Evolutionary conservation across 2,888 invertebrate genomes (phyloP).

Genomic region (Chymomyza caudatula): DNA sequence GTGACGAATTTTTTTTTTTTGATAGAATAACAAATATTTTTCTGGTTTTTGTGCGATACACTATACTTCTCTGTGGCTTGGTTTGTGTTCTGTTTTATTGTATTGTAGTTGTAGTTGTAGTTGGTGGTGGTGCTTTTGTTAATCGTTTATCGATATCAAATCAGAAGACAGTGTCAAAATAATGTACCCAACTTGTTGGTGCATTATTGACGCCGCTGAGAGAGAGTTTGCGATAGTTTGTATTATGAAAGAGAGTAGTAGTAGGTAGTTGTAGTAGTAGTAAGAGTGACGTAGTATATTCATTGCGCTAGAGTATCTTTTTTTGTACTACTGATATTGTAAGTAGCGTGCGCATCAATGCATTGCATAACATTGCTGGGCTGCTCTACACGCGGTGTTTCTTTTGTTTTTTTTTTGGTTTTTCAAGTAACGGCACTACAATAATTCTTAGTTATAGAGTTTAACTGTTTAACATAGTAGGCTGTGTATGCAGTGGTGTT

Average conservation of each 20-base stretch:
- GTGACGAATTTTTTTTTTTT: constrained; percentile 8
- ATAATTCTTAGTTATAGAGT: not conserved
- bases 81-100: constrained; percentile 16
- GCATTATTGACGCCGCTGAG: constrained; percentile 72
- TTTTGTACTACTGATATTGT: not conserved
- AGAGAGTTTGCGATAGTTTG: constrained; percentile 67
- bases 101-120: constrained; percentile 47
- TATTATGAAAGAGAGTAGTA: constrained; percentile 70
- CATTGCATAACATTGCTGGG: not conserved
- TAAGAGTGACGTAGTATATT: constrained; percentile 19
- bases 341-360: constrained; percentile 28
- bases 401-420: constrained; percentile 3
- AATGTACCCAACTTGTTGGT: constrained; percentile 76
- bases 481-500: not conserved
- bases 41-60: constrained; percentile 46
- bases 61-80: constrained; percentile 65
- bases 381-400: constrained; percentile 18
- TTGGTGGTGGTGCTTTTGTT: constrained; percentile 41
- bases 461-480: no score
- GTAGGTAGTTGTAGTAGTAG: constrained; percentile 37
- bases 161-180: constrained; percentile 79
- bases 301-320: not conserved
- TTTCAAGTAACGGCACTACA: constrained; percentile 8
- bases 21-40: constrained; percentile 28
- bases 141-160: constrained; percentile 74